Evolutionary conservation across 64 coral and sea anemone species (phyloP).

Genomic region (Porites lutea): DNA sequence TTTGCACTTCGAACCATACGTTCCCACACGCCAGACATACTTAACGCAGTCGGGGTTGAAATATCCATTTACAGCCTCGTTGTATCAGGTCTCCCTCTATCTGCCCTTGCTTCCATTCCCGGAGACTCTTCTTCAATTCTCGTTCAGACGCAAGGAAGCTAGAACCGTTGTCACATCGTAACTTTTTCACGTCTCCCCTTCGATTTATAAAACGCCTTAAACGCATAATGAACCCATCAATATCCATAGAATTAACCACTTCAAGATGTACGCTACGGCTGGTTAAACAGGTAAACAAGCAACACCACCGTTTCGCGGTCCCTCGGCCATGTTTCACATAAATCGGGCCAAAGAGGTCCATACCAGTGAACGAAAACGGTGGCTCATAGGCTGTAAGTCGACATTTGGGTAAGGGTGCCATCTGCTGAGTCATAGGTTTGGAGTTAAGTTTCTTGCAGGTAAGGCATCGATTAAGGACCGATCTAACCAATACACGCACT

Average conservation of each 20-base stretch:
- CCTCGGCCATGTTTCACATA: constrained; percentile 54
- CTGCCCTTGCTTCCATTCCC: too few relatives aligned
- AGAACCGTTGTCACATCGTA: constrained; percentile 59
- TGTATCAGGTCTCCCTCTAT: too few relatives aligned
- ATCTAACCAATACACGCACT: too few relatives aligned
- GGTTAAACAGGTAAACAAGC: constrained; percentile 56
- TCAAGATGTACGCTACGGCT: constrained; percentile 56
- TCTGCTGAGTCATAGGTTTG: constrained; percentile 30
- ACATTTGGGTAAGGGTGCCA: constrained; percentile 47
- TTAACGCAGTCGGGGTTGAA: too few relatives aligned
- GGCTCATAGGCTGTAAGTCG: constrained; percentile 49
- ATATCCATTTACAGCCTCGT: too few relatives aligned
- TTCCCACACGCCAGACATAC: too few relatives aligned
- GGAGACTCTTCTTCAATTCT: constrained; percentile 33
- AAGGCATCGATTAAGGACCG: constrained; percentile 17
- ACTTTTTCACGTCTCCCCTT: constrained; percentile 22
- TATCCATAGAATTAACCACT: constrained; percentile 54
- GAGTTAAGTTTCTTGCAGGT: constrained; percentile 36
- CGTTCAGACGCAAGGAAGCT: constrained; percentile 35
- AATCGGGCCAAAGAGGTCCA: too few relatives aligned
- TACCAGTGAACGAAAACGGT: constrained; percentile 31
- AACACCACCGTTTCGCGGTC: constrained; percentile 40
- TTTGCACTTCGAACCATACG: too few relatives aligned
- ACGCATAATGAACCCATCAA: constrained; percentile 63
- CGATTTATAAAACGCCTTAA: constrained; percentile 50